phyloP scores from a whole-genome alignment of 2,888 invertebrate genomes.

The Hyalella azteca region DNA sequence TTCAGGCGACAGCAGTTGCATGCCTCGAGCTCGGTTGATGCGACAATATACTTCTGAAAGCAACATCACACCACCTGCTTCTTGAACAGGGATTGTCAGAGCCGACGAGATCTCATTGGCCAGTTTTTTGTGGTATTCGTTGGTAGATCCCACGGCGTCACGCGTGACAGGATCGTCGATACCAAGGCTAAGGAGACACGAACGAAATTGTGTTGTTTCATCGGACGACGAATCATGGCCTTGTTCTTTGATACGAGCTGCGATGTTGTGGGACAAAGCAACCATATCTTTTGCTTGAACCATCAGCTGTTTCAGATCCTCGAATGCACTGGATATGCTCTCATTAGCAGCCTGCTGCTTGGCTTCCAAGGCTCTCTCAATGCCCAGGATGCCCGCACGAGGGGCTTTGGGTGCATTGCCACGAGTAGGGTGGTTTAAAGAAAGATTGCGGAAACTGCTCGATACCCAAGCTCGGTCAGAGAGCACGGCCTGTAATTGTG shows the following conservation, averaged over 20 bases:
- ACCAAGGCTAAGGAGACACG: slow-evolving; percentile 93
- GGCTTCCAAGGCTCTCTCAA: slow-evolving; percentile 89
- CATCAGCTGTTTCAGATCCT: slow-evolving; percentile 94
- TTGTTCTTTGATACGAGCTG: slow-evolving; percentile 79
- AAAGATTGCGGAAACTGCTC: slow-evolving; percentile 36
- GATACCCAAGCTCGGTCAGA: slow-evolving; percentile 59
- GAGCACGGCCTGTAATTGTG: slow-evolving; percentile 59
- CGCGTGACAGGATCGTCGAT: slow-evolving; percentile 93
- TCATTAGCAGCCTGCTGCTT: slow-evolving; percentile 89
- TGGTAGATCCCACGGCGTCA: slow-evolving; percentile 83
- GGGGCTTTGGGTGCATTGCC: slow-evolving; percentile 38
- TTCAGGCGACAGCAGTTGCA: slow-evolving; percentile 95
- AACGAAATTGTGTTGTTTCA: slow-evolving; percentile 94
- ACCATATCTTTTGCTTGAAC: slow-evolving; percentile 98
- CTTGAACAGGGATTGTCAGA: slow-evolving; percentile 66
- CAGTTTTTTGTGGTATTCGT: slow-evolving; percentile 81
- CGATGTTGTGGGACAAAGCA: slow-evolving; percentile 84
- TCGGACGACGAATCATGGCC: slow-evolving; percentile 69
- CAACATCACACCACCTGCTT: slow-evolving; percentile 95
- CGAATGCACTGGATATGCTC: slow-evolving; percentile 90
- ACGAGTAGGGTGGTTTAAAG: slow-evolving; percentile 65
- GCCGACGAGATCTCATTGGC: slow-evolving; percentile 83
- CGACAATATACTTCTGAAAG: slow-evolving; percentile 96
- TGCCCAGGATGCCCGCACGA: slow-evolving; percentile 85
- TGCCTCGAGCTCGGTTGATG: slow-evolving; percentile 92